Conservation (phyloP, 2,888 invertebrate species). For the Nomada ferruginata region DNA sequence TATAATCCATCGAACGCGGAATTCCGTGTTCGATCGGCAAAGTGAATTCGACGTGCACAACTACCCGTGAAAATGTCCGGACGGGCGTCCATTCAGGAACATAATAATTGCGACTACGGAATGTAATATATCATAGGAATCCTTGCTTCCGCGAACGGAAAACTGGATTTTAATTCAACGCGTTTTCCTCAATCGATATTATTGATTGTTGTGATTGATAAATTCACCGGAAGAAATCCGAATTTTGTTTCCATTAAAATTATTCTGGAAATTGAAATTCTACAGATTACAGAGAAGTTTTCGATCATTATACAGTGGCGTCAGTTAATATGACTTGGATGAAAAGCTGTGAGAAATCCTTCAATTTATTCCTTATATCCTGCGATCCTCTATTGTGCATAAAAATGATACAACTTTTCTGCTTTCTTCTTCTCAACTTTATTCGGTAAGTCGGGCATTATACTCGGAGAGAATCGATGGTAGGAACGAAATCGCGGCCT, state of each 20-base stretch:
- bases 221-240: too few relatives aligned
- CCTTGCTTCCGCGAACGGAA: constrained; percentile 10
- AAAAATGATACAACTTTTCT: not conserved
- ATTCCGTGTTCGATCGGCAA: constrained; percentile 58
- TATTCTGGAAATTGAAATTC: too few relatives aligned
- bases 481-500: constrained; percentile 17
- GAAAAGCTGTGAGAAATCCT: not conserved
- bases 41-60: constrained; percentile 66
- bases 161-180: constrained; percentile 14
- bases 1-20: constrained; percentile 54
- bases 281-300: too few relatives aligned
- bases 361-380: not conserved
- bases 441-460: constrained; percentile 13
- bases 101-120: constrained; percentile 45
- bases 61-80: constrained; percentile 42
- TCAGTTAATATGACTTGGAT: not conserved
- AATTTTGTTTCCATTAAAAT: too few relatives aligned
- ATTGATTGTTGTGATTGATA: too few relatives aligned
- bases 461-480: constrained; percentile 27
- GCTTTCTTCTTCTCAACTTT: not conserved
- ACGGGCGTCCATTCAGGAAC: constrained; percentile 24
- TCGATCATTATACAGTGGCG: too few relatives aligned
- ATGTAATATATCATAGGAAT: constrained; percentile 41
- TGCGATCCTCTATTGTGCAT: not conserved
- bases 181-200: constrained; percentile 1